Evolutionary conservation across 2,797 vertebrate genomes (phyloP).

Genomic region (Coilia nasus): DNA sequence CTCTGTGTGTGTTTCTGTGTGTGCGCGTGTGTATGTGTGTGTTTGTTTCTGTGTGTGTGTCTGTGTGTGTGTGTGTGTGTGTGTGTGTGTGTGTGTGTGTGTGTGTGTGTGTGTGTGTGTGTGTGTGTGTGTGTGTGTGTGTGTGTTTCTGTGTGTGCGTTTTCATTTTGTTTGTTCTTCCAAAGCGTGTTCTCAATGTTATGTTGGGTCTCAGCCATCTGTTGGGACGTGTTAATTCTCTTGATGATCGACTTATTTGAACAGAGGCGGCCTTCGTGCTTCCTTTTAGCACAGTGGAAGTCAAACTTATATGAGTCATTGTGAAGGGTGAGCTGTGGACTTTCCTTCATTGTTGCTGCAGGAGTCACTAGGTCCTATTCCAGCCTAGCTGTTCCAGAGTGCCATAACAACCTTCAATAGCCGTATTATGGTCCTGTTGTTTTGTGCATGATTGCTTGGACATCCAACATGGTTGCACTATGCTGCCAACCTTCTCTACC

Average conservation of each 20-base stretch:
- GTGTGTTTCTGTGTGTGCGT: too few relatives aligned
- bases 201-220: neutral
- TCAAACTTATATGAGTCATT: neutral
- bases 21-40: conserved; percentile 23
- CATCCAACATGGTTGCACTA: neutral
- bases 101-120: conserved; percentile 17
- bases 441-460: neutral
- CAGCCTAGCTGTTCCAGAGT: neutral
- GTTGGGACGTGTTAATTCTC: neutral
- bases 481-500: neutral
- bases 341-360: too few relatives aligned
- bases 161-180: neutral
- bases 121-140: conserved; percentile 29
- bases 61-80: conserved; percentile 28
- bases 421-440: neutral
- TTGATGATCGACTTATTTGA: conserved; percentile 1
- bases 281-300: neutral
- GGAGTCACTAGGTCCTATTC: neutral
- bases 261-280: neutral
- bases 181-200: neutral
- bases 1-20: conserved; percentile 6
- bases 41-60: conserved; percentile 30
- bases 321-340: neutral
- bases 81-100: conserved; percentile 1
- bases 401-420: neutral